Evolutionary conservation across 2,797 vertebrate genomes (phyloP).

Genomic region (Choloepus didactylus): DNA sequence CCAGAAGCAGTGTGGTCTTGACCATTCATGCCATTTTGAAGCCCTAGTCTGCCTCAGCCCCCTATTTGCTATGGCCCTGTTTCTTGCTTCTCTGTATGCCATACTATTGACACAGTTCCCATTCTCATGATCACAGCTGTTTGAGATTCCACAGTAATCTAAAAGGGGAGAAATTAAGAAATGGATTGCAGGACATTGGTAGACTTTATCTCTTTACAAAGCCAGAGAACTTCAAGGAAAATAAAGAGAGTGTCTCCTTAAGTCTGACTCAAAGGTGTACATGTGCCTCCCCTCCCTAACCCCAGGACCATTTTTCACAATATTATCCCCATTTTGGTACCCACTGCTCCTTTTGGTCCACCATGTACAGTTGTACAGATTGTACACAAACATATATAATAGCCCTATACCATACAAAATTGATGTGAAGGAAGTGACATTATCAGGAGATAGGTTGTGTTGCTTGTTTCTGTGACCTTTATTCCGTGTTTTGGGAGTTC

Average conservation of each 20-base stretch:
- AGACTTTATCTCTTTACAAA: background rate
- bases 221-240: background rate
- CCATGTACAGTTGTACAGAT: background rate
- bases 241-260: background rate
- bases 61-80: background rate
- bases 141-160: background rate
- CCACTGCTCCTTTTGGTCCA: background rate
- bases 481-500: background rate
- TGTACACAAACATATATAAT: background rate
- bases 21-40: background rate
- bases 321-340: background rate
- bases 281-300: background rate
- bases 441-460: background rate
- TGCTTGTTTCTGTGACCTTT: background rate
- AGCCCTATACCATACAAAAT: background rate
- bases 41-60: background rate
- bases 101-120: background rate
- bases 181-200: background rate
- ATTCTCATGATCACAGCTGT: background rate
- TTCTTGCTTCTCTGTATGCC: background rate
- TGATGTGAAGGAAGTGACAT: background rate
- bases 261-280: background rate
- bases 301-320: background rate
- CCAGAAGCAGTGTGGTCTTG: background rate
- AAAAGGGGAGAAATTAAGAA: background rate